Conservation (phyloP, 2,888 invertebrate genomes). For the Fragum sueziense region DNA sequence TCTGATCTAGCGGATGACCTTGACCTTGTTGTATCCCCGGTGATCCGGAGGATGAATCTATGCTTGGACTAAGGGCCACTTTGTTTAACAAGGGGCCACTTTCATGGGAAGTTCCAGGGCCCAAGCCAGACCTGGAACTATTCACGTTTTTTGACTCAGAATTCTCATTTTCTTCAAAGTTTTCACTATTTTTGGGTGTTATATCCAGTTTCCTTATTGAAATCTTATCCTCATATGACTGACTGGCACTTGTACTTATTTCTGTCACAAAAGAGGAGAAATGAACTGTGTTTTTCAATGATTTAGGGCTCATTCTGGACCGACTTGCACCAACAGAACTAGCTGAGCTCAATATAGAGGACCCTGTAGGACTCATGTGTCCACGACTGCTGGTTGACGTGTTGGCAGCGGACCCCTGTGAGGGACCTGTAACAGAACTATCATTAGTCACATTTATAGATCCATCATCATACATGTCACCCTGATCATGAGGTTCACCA, state of each 20-base stretch:
- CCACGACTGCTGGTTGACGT: constrained; percentile 51
- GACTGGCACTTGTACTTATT: constrained; percentile 73
- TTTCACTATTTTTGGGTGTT: constrained; percentile 66
- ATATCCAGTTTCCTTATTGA: constrained; percentile 65
- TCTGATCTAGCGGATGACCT: constrained; percentile 65
- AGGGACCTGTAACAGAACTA: constrained; percentile 37
- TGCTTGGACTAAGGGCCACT: constrained; percentile 71
- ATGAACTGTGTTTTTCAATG: constrained; percentile 74
- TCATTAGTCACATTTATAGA: constrained; percentile 46
- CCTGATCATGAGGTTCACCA: constrained; percentile 8
- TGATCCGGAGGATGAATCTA: constrained; percentile 64
- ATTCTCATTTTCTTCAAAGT: constrained; percentile 46
- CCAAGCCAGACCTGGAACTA: constrained; percentile 38
- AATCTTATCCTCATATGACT: constrained; percentile 73
- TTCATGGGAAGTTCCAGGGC: constrained; percentile 36
- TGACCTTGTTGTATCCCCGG: constrained; percentile 56
- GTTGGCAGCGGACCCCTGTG: constrained; percentile 36
- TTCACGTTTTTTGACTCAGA: constrained; percentile 25
- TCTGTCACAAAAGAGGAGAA: constrained; percentile 76
- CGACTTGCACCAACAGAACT: constrained; percentile 62
- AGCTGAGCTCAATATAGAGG: constrained; percentile 59
- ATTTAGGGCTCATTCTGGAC: constrained; percentile 73
- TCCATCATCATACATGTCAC: constrained; percentile 35
- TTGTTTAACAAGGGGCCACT: constrained; percentile 65
- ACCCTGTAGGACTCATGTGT: constrained; percentile 60